These are phyloP conservation scores for Canis aureus DNA, from an alignment of 2,113 vertebrate genomes.

Conservation along the genomic window DNA sequence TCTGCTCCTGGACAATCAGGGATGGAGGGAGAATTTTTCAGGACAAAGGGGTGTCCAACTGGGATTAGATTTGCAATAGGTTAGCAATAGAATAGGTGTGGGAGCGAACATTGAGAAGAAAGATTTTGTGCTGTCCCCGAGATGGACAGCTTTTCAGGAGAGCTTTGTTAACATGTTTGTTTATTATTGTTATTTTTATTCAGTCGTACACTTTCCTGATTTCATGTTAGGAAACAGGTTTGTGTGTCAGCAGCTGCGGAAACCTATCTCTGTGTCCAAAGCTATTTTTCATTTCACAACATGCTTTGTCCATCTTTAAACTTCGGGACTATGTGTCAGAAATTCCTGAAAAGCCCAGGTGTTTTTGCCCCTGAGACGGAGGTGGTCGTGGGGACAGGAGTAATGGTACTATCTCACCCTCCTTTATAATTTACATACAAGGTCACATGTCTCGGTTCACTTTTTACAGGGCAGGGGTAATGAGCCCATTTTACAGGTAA, in stretches of 20 bases:
- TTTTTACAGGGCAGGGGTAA: background rate
- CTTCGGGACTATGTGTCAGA: background rate
- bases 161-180: background rate
- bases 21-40: background rate
- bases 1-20: background rate
- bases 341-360: background rate
- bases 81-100: background rate
- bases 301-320: background rate
- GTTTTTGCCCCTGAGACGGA: background rate
- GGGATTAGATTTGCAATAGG: background rate
- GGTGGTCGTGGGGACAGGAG: background rate
- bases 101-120: background rate
- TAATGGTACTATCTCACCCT: background rate
- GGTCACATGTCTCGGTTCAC: background rate
- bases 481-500: background rate
- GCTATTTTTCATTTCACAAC: background rate
- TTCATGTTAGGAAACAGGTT: background rate
- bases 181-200: background rate
- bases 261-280: conserved; percentile 2
- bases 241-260: background rate
- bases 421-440: background rate
- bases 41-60: background rate
- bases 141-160: background rate
- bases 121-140: background rate
- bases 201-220: background rate